Conservation (phyloP, 2,888 invertebrate species). For the Calameuta pallipes region DNA sequence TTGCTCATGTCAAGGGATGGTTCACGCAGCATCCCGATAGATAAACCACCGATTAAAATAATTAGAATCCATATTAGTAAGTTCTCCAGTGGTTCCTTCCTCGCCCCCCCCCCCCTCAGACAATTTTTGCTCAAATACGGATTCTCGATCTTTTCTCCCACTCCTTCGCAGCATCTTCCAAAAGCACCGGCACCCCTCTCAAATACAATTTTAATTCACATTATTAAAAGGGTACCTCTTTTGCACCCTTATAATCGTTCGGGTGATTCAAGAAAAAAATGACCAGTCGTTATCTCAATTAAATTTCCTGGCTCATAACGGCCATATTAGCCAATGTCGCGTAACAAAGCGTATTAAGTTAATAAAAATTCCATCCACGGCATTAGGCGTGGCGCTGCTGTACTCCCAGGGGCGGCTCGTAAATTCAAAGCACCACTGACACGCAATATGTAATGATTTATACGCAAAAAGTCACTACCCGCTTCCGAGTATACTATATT, state of each 20-base stretch:
- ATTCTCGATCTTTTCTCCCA: too few relatives aligned
- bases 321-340: not conserved
- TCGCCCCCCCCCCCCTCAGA: not conserved
- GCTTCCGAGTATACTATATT: not conserved
- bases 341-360: not conserved
- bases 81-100: not conserved
- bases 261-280: not conserved
- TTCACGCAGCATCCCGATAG: not conserved
- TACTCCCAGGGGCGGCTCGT: constrained; percentile 2
- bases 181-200: not conserved
- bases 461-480: not conserved
- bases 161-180: not conserved
- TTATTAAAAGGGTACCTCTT: not conserved
- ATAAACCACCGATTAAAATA: not conserved
- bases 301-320: not conserved
- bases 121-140: not conserved
- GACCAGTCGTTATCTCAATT: not conserved
- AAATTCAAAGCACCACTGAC: constrained; percentile 4
- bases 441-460: constrained; percentile 11
- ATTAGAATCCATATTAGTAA: not conserved
- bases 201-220: not conserved
- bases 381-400: constrained; percentile 5
- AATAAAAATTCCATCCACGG: constrained; percentile 13
- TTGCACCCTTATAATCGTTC: not conserved
- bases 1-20: not conserved